Percentiles rank a stretch among this genome's conserved stretches.
These are phyloP conservation scores for Papilio glaucus DNA, from an alignment of 1,140 invertebrate species.

Conservation along the genomic window DNA sequence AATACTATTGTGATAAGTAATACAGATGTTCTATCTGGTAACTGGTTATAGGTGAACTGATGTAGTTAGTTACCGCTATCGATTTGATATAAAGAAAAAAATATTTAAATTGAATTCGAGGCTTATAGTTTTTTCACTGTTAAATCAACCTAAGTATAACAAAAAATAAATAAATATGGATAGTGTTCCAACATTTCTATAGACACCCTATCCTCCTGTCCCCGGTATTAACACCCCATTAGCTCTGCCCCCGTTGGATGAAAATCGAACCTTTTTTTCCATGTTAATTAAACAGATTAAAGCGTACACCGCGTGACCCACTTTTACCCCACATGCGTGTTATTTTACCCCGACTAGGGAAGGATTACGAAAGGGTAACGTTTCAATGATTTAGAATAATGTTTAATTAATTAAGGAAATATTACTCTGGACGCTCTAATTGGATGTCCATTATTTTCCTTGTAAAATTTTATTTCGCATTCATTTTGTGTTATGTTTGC, in stretches of 20 bases:
- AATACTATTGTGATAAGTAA: no score
- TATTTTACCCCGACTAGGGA: conserved; percentile 48
- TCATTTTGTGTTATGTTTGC: conserved; percentile 37
- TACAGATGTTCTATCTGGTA: no score
- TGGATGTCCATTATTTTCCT: conserved; percentile 45
- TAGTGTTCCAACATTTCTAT: conserved; percentile 30
- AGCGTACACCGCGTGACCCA: conserved; percentile 57
- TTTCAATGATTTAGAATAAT: conserved; percentile 60
- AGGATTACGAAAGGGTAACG: conserved; percentile 45
- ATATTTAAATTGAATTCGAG: no score
- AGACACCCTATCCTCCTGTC: neutral
- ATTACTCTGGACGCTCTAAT: conserved; percentile 48
- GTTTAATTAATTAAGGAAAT: conserved; percentile 64
- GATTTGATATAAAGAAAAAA: no score
- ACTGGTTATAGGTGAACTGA: no score
- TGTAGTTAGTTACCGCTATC: no score
- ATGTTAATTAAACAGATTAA: conserved; percentile 66
- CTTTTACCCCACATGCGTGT: conserved; percentile 50
- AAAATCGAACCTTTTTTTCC: conserved; percentile 61
- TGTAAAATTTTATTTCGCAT: conserved; percentile 30
- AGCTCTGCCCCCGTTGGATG: conserved; percentile 46
- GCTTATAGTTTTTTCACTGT: neutral
- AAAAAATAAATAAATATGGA: neutral
- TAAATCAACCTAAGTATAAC: neutral
- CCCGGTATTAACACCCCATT: conserved; percentile 60